Evolutionary conservation across 2,113 vertebrate species (phyloP), one percentile per base, ranked within the genome.

Genomic region (Guaruba guarouba): DNA sequence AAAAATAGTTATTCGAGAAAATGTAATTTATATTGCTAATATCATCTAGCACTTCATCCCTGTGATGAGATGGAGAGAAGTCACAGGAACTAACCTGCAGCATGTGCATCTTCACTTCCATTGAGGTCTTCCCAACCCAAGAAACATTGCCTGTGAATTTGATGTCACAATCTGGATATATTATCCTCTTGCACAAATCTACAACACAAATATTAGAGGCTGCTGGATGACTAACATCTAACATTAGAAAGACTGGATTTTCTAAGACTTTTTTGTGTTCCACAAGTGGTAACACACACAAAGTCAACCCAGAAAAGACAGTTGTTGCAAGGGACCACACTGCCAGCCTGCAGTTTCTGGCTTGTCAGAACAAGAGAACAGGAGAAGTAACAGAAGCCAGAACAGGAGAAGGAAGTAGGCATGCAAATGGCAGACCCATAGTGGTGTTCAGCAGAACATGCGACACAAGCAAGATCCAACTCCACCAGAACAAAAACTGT

Each of bases 101-200:
- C 99, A 99, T 98, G 87, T 98, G 98, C 98, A 99, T 99, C 98
- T 98, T 99, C 92, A 99, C 99, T 98, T 99, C 99, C 96, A 99
- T 99, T 11, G 99, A 99, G 13, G 99, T 99, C 86, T 94, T 99
- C 48, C 99, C 99, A 93, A 99, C 99, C 99, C 99, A 99, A 27
- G 98, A 99, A 96, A 99, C 99, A 23, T 98, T 99, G 93, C 99
- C 99, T 12, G 97, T 99, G 95, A 99, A 98, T 95, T 99, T 99
- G 97, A 99, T 99, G 97, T 99, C 99, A 64, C 98, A 98, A 95
- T 99, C 99, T 2, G 99, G 99, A 74, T 98, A 98, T 95, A 99
- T 98, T 51, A 97, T 83, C 68, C 98, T 98, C 93, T 98, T 98
- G 96, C 98, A 98, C 98, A 99, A 98, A 96, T 99, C 99, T 99